These are phyloP conservation scores for Platygyra sinensis DNA, from an alignment of 64 coral and sea anemone species.

Conservation along the genomic window DNA sequence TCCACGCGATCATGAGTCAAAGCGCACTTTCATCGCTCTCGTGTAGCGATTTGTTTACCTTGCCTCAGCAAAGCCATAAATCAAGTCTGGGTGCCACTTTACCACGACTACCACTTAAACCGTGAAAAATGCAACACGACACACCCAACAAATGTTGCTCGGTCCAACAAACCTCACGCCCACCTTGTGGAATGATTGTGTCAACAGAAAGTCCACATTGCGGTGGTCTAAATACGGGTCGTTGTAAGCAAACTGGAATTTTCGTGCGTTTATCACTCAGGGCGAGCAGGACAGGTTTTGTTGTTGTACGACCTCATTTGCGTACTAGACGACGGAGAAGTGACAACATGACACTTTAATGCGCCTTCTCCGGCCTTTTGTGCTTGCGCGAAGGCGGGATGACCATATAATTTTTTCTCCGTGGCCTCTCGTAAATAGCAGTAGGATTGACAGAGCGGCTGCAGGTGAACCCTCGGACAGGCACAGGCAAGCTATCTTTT, in stretches of 20 bases:
- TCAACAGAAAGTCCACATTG: not conserved
- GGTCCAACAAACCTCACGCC: slow-evolving; percentile 17
- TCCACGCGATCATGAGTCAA: slow-evolving; percentile 31
- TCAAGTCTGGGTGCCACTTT: slow-evolving; percentile 69
- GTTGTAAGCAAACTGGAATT: not conserved
- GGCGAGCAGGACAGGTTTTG: not conserved
- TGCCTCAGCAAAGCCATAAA: slow-evolving; percentile 57
- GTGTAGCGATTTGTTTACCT: slow-evolving; percentile 55
- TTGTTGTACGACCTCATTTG: not conserved
- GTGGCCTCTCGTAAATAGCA: not conserved
- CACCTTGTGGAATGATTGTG: slow-evolving; percentile 10
- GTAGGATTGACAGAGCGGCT: slow-evolving; percentile 5
- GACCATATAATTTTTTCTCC: slow-evolving; percentile 13
- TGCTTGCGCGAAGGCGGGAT: slow-evolving; percentile 22
- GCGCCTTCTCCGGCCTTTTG: slow-evolving; percentile 25
- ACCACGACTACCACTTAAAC: slow-evolving; percentile 47
- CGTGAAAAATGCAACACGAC: slow-evolving; percentile 55
- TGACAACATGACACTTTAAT: slow-evolving; percentile 21
- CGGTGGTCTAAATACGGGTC: not conserved
- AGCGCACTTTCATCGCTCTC: slow-evolving; percentile 32
- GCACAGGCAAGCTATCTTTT: slow-evolving; percentile 29
- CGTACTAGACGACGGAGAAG: not conserved
- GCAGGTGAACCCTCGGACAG: slow-evolving; percentile 47
- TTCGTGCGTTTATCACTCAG: not conserved
- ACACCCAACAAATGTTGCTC: slow-evolving; percentile 29